Percentiles rank a stretch among this genome's conserved stretches.
Evolutionary conservation across 2,797 vertebrate genomes (phyloP).

Genomic region (Eurystomus glaucurus): DNA sequence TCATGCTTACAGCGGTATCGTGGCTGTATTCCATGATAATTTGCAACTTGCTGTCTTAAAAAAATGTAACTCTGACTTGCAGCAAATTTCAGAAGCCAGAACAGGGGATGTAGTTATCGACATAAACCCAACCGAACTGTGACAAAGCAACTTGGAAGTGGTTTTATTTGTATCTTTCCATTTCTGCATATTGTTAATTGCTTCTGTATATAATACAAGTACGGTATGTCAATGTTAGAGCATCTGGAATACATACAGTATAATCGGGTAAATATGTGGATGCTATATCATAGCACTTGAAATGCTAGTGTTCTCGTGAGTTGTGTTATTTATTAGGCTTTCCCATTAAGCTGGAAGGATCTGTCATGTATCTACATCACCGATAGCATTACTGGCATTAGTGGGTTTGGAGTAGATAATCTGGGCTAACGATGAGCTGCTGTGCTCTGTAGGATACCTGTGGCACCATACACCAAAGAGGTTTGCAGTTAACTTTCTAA

Average conservation of each 20-base stretch:
- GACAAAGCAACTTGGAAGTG: background rate
- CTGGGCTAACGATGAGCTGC: background rate
- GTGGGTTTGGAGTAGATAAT: background rate
- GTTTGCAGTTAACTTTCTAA: background rate
- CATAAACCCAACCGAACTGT: background rate
- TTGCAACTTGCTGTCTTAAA: background rate
- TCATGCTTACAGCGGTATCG: background rate
- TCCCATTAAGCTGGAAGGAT: background rate
- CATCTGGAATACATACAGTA: background rate
- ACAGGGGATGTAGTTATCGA: background rate
- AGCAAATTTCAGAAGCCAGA: slow-evolving; percentile 1
- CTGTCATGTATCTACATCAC: accelerated
- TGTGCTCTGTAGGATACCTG: accelerated
- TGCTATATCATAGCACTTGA: background rate
- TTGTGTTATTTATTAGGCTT: background rate
- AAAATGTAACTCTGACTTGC: background rate
- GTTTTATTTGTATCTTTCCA: slow-evolving; percentile 46
- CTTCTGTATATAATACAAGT: background rate
- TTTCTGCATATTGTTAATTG: background rate
- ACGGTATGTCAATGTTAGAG: background rate
- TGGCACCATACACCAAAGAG: background rate
- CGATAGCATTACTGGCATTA: background rate
- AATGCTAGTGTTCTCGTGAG: background rate
- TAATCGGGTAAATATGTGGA: background rate
- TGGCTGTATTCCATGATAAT: background rate